Evolutionary conservation across 2,113 vertebrate genomes (phyloP), one percentile per base, ranked within the genome.

Genomic region (Labeo rohita): DNA sequence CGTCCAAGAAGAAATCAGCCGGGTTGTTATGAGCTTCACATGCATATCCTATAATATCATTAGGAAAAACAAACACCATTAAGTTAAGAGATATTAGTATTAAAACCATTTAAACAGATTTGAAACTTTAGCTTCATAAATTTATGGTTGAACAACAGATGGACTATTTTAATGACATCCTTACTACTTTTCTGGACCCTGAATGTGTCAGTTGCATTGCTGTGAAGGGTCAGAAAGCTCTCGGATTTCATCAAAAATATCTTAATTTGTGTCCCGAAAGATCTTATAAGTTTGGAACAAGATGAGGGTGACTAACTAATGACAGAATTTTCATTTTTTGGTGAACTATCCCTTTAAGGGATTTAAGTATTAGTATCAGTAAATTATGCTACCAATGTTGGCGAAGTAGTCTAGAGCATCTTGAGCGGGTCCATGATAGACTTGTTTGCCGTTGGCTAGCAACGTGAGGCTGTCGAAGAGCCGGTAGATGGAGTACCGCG

Each of bases 11-110:
- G 81, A 99, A 99, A 89, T 99, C 98, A 0, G 98, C 97, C 8
- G 98, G 98, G 88, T 99, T 99, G 94, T 99, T 98, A 91, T 96
- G 97, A 0, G 95, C 90, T 90, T 99, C 97, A 23, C 97, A 98
- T 0, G 88, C 83, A 54, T 96, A 97, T 23, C 98, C 98, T 97
- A 73, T 36, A 28, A 83, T 21, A 87, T 4, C 21, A 45, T 11
- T 68, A 8, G 43, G 28, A 28, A 28, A 28, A 28, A 84, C 74
- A 66, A 84, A 84, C 23, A 65, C 18, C 1, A n/a, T 45, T 52
- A 43, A 49, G 9, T n/a, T 66, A 4, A 52, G 8, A 83, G 28
- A 65, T 34, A 28, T 28, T 28, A 28, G 28, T 28, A 28, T 28
- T 28, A 28, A 28, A 28, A 28, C 28, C 28, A 28, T 1, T 1